Conservation (phyloP, 2,888 invertebrate genomes). For the Limenitis camilla region DNA sequence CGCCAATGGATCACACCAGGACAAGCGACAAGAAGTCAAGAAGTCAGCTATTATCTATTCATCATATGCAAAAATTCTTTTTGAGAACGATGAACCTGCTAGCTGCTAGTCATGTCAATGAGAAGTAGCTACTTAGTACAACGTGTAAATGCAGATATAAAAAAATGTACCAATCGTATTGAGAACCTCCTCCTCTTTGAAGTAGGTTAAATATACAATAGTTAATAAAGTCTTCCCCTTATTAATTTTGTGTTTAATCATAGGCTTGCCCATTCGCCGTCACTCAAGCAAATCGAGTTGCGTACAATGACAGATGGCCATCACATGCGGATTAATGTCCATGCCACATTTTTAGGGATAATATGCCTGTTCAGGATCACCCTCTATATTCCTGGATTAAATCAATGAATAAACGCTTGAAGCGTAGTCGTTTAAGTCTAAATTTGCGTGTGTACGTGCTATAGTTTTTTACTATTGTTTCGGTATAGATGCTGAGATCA, state of each 20-base stretch:
- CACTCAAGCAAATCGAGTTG: slow-evolving; percentile 60
- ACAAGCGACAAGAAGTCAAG: too few relatives aligned
- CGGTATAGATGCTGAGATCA: slow-evolving; percentile 50
- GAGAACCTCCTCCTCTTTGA: too few relatives aligned
- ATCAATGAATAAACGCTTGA: slow-evolving; percentile 30
- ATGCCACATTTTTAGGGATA: slow-evolving; percentile 72
- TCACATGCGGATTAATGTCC: slow-evolving; percentile 74
- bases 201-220: too few relatives aligned
- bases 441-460: slow-evolving; percentile 20
- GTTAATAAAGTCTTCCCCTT: slow-evolving; percentile 3
- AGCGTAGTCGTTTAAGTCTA: slow-evolving; percentile 25
- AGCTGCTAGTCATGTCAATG: too few relatives aligned
- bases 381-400: slow-evolving; percentile 32
- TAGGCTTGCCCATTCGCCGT: slow-evolving; percentile 29
- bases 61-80: too few relatives aligned
- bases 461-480: slow-evolving; percentile 40
- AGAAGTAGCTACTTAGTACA: too few relatives aligned
- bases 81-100: too few relatives aligned
- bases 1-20: too few relatives aligned
- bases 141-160: too few relatives aligned
- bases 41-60: too few relatives aligned
- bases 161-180: too few relatives aligned
- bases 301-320: slow-evolving; percentile 63
- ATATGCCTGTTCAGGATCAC: slow-evolving; percentile 69
- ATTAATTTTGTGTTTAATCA: slow-evolving; percentile 26